phyloP scores from a whole-genome alignment of 2,113 vertebrate genomes.

The Tapirus terrestris region DNA sequence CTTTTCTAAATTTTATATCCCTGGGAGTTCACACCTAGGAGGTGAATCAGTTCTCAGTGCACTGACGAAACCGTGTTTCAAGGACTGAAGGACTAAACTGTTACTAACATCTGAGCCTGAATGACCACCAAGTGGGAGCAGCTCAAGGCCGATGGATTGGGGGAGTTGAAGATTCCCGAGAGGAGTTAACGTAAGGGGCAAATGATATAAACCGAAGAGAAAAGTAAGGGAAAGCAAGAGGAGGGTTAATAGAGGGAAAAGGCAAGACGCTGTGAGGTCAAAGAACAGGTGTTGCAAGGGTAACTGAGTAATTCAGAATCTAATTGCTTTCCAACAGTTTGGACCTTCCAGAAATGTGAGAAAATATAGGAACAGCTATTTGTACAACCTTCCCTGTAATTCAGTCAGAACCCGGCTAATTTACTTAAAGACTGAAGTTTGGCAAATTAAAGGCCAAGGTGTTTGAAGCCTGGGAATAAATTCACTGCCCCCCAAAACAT shows the following conservation, averaged over 20 bases:
- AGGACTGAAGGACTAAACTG: background rate
- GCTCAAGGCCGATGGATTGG: fast-evolving
- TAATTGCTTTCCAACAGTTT: conserved; percentile 42
- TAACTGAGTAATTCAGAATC: conserved; percentile 47
- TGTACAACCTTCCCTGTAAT: conserved; percentile 34
- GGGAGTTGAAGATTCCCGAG: background rate
- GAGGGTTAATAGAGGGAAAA: background rate
- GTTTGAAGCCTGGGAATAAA: conserved; percentile 56
- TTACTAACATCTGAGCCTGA: background rate
- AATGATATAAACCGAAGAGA: background rate
- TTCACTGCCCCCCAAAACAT: conserved; percentile 12
- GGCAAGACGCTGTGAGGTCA: background rate
- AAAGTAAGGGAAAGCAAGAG: background rate
- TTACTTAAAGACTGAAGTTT: conserved; percentile 51
- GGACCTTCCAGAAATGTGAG: conserved; percentile 44
- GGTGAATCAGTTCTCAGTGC: background rate
- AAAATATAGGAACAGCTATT: conserved; percentile 18
- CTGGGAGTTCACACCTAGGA: background rate
- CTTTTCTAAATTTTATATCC: background rate
- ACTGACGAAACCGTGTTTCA: background rate
- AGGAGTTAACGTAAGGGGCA: background rate
- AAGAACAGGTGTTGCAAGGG: background rate
- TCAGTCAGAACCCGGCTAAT: conserved; percentile 24
- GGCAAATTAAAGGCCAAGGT: conserved; percentile 62
- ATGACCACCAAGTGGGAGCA: background rate